Evolutionary conservation across 2,797 vertebrate genomes (phyloP), one percentile per base, ranked within the genome.

Genomic region (Echeneis naucrates): DNA sequence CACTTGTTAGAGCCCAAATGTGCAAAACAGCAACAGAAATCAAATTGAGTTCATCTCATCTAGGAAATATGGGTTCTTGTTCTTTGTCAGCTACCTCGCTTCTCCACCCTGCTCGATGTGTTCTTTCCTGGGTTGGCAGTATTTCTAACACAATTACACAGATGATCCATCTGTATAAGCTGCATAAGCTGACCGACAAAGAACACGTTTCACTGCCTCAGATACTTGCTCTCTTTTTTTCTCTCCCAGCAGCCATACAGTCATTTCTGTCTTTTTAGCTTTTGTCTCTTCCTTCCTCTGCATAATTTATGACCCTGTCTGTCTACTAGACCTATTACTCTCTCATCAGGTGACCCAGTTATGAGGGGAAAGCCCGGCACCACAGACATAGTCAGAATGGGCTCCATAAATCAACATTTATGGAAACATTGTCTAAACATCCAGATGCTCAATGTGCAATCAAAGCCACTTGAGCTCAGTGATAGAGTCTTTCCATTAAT

Each of bases 301-400:
- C 77, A 85, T 88, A 65, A 92, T 89, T 71, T 70, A 86, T 78
- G 68, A 77, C 51, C 33, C 55, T 23, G 58, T 75, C 35, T 62
- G 69, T 64, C 72, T 66, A 40, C 24, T 48, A 66, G 61, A 81
- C 33, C 72, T 72, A 81, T 84, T 80, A 68, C 42, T 70, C 45
- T 77, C 58, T 72, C 69, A 65, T 82, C 79, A 80, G 74, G 77
- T 79, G 75, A 85, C 68, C 75, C 59, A 59, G 61, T 81, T 84
- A 62, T 57, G 57, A 50, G 57, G 68, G 75, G 56, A 72, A 57
- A 33, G 62, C 50, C n/a, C 62, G 23, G 69, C 55, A 35, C 9
- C 30, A 8, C 53, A 75, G 72, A 75, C 56, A 75, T 19, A 63
- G 58, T 37, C 67, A 64, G n/a, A 5, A 13, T 33, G 68, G 66